phyloP scores from a whole-genome alignment of 2,888 invertebrate genomes.

The Cheilosia variabilis region DNA sequence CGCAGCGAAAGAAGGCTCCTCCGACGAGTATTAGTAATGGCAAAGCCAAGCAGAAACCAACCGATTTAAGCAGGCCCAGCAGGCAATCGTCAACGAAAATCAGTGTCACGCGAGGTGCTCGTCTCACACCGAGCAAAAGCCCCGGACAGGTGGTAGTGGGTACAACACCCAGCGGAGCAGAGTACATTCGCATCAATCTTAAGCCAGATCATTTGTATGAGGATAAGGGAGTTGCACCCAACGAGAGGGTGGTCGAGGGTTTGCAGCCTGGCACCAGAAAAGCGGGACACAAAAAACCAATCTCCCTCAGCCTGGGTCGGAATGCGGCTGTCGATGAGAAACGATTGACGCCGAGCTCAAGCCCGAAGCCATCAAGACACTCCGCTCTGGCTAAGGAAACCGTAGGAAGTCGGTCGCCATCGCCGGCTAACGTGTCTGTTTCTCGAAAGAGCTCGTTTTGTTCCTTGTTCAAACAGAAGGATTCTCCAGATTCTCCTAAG shows the following conservation, averaged over 20 bases:
- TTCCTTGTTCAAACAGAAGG: conserved; percentile 90
- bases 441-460: conserved; percentile 93
- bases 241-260: conserved; percentile 81
- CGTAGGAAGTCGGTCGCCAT: conserved; percentile 86
- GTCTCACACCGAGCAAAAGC: conserved; percentile 78
- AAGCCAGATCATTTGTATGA: conserved; percentile 91
- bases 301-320: conserved; percentile 85
- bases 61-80: conserved; percentile 38
- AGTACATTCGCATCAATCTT: conserved; percentile 88
- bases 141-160: conserved; percentile 83
- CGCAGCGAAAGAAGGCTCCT: conserved; percentile 77
- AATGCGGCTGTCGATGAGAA: conserved; percentile 82
- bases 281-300: conserved; percentile 85
- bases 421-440: conserved; percentile 87
- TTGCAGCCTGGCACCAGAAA: conserved; percentile 79
- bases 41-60: conserved; percentile 75
- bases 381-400: conserved; percentile 77
- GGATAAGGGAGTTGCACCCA: conserved; percentile 84
- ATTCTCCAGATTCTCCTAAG: conserved; percentile 83
- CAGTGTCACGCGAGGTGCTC: conserved; percentile 29
- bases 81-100: conserved; percentile 57
- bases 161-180: conserved; percentile 83
- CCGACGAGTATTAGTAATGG: conserved; percentile 79
- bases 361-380: conserved; percentile 84
- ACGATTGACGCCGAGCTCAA: conserved; percentile 84